Evolutionary conservation across 2,113 vertebrate genomes (phyloP).

Genomic region (Haemorhous mexicanus): DNA sequence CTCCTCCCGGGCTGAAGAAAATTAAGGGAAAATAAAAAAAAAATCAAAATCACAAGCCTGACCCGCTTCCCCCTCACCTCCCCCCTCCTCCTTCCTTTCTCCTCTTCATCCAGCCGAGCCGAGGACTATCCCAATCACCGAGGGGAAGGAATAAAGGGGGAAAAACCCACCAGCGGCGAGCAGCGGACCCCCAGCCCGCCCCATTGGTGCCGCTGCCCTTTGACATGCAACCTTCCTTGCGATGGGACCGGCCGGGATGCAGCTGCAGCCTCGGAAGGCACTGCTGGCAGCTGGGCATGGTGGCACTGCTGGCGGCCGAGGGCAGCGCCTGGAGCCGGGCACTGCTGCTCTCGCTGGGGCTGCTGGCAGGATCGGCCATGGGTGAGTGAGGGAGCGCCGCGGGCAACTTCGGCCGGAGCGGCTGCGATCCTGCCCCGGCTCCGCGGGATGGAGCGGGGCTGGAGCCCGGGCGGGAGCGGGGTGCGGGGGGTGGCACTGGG

Average conservation of each 20-base stretch:
- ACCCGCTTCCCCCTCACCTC: slow-evolving; percentile 43
- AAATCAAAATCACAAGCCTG: slow-evolving; percentile 44
- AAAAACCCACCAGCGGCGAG: background rate
- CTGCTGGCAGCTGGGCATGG: slow-evolving; percentile 78
- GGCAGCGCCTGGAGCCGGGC: slow-evolving; percentile 86
- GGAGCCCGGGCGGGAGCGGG: background rate
- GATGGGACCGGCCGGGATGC: slow-evolving; percentile 78
- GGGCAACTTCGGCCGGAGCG: background rate
- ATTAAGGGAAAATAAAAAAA: slow-evolving; percentile 2
- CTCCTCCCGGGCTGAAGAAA: slow-evolving; percentile 74
- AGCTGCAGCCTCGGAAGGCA: slow-evolving; percentile 69
- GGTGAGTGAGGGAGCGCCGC: slow-evolving; percentile 76
- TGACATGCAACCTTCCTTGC: slow-evolving; percentile 83
- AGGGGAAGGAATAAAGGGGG: slow-evolving; percentile 17
- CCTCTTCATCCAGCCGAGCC: slow-evolving; percentile 29
- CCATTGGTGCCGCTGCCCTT: slow-evolving; percentile 36
- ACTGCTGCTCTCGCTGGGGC: slow-evolving; percentile 87
- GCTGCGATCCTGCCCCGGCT: background rate
- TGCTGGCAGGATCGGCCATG: slow-evolving; percentile 83
- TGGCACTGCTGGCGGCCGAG: slow-evolving; percentile 81
- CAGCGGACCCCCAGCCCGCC: background rate
- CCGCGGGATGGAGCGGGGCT: no score
- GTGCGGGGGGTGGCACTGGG: background rate
- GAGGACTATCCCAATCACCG: slow-evolving; percentile 39
- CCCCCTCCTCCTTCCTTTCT: background rate